Evolutionary conservation across 1,140 invertebrate species (phyloP), one percentile per base, ranked within the genome.

Genomic region (Harpegnathos saltator): DNA sequence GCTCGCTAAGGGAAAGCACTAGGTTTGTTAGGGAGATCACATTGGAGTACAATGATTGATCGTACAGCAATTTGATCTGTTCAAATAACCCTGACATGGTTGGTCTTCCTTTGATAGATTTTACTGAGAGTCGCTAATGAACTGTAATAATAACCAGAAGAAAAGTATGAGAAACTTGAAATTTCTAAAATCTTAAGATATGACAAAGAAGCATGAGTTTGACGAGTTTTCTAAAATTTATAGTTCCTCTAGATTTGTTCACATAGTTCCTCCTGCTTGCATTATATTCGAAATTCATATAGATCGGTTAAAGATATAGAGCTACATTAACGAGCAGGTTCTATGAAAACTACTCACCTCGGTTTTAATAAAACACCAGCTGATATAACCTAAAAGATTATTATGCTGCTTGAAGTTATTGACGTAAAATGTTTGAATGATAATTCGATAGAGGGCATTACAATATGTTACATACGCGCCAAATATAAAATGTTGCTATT

Each of bases 1-100:
- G 96, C 59, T 97, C 96, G 91, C 94, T 95, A 38, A 96, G 89
- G n/a, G 96, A 95, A 72, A 97, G 91, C 58, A 96, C 94, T 88
- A 97, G 92, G 87, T 95, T 95, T 26, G 95, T 95, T 96, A 97
- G 88, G 83, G 58, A 63, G 65, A 84, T 75, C 44, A 65, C 54
- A 38, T 75, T 80, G 50, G 33, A 63, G 90, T 96, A 95, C 9
- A 96, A 85, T 80, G 95, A 93, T 77, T 96, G 95, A 83, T 96
- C 95, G 58, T 94, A 95, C 22, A 96, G 90, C n/a, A 93, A 84
- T 74, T 96, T 95, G 29, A 96, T 94, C 86, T 96, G 95, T 82
- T 96, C 95, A 29, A 95, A 94, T 63, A 95, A 88, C 24, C 89
- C 92, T 14, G 94, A 93, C 95, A 95, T 95, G n/a, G 11, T 65